Percentiles rank a stretch among this genome's conserved stretches.
Conservation (phyloP, 2,888 invertebrate genomes). For the Amblyjoppa fuscipennis region DNA sequence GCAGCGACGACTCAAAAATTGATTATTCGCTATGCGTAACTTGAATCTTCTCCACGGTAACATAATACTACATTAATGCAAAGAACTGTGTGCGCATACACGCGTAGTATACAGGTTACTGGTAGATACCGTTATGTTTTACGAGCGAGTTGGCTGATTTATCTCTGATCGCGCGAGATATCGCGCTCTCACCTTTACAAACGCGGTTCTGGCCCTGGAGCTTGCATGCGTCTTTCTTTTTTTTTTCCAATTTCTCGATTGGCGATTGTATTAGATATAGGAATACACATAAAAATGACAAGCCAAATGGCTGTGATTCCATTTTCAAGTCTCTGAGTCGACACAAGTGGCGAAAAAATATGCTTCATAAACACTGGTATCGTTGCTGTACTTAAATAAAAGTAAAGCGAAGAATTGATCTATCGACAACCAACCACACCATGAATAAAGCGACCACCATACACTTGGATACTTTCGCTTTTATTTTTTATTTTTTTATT, state of each 20-base stretch:
- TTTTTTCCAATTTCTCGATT: conserved; percentile 9
- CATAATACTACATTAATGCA: conserved; percentile 49
- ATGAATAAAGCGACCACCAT: background rate
- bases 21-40: conserved; percentile 33
- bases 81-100: conserved; percentile 27
- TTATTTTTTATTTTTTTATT: background rate
- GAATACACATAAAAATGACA: background rate
- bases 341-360: too few species aligned
- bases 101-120: conserved; percentile 49
- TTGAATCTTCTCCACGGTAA: background rate
- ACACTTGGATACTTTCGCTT: background rate
- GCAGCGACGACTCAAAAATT: conserved; percentile 21
- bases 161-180: conserved; percentile 70
- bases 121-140: conserved; percentile 68
- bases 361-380: too few species aligned
- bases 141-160: conserved; percentile 70
- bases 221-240: conserved; percentile 52
- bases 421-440: background rate
- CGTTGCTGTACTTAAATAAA: too few species aligned
- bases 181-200: conserved; percentile 70
- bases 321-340: background rate
- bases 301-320: background rate
- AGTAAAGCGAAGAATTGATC: too few species aligned
- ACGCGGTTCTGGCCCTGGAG: conserved; percentile 46
- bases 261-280: background rate